phyloP scores from a whole-genome alignment of 2,888 invertebrate genomes.

The Rotaria sp. region DNA sequence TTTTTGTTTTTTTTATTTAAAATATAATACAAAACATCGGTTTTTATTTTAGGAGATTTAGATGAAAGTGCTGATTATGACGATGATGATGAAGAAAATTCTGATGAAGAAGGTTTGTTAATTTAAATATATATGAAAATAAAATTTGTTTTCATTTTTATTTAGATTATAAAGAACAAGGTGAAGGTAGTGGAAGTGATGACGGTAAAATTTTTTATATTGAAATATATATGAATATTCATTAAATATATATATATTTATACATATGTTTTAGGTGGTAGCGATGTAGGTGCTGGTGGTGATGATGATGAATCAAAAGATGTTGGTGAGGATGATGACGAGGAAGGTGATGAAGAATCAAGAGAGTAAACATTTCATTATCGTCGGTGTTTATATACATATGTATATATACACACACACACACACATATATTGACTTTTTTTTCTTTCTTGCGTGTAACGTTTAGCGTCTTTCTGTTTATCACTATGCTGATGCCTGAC shows the following conservation, averaged over 20 bases:
- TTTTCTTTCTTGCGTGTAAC: neutral
- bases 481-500: neutral
- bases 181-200: neutral
- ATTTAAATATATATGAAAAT: neutral
- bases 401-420: neutral
- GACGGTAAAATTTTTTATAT: neutral
- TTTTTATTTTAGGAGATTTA: neutral
- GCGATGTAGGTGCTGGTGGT: neutral
- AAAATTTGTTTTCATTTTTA: neutral
- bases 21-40: too few relatives aligned
- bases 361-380: neutral
- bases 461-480: neutral
- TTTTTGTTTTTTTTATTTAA: neutral
- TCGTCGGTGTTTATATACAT: too few relatives aligned
- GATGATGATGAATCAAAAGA: constrained; percentile 27
- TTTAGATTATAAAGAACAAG: neutral
- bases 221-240: neutral
- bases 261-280: neutral
- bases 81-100: neutral
- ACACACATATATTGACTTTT: neutral
- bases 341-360: neutral
- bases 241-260: neutral
- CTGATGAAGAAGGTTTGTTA: neutral
- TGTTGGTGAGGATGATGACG: constrained; percentile 3
- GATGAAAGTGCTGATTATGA: neutral